Conservation (phyloP, 1,140 invertebrate species). For the Scaptomyza montana region DNA sequence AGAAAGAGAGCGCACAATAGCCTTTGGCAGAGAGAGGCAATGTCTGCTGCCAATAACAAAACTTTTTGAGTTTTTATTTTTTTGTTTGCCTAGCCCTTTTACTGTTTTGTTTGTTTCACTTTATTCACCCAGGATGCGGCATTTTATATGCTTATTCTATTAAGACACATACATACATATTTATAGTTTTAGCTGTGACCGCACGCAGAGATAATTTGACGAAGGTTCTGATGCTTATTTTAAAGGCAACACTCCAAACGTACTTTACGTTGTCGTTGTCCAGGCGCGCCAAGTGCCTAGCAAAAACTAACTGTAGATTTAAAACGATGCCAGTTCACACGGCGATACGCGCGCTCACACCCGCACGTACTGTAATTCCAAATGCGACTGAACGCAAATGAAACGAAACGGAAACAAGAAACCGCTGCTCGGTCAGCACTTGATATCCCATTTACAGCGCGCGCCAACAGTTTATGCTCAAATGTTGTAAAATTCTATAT, state of each 20-base stretch:
- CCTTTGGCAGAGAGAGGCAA: conserved; percentile 12
- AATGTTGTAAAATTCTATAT: background rate
- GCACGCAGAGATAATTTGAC: conserved; percentile 6
- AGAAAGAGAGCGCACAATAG: conserved; percentile 32
- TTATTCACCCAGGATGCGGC: conserved; percentile 71
- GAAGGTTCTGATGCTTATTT: conserved; percentile 54
- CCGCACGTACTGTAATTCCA: conserved; percentile 54
- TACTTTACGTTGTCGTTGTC: conserved; percentile 39
- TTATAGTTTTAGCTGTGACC: background rate
- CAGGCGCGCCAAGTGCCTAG: conserved; percentile 52
- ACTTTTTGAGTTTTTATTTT: conserved; percentile 35
- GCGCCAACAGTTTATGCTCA: conserved; percentile 17
- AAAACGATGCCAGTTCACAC: conserved; percentile 23
- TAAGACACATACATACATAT: conserved; percentile 14
- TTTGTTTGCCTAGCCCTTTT: conserved; percentile 56
- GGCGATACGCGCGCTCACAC: conserved; percentile 17
- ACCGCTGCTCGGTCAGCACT: conserved; percentile 44
- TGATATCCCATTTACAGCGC: conserved; percentile 46
- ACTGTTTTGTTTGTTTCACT: conserved; percentile 68
- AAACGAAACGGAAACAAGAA: conserved; percentile 58
- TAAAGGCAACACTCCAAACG: conserved; percentile 48
- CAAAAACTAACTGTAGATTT: conserved; percentile 67
- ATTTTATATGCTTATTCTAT: conserved; percentile 44
- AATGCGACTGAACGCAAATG: conserved; percentile 42
- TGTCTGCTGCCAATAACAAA: conserved; percentile 61